Evolutionary conservation across 2,113 vertebrate species (phyloP).

Genomic region (Bucco capensis): DNA sequence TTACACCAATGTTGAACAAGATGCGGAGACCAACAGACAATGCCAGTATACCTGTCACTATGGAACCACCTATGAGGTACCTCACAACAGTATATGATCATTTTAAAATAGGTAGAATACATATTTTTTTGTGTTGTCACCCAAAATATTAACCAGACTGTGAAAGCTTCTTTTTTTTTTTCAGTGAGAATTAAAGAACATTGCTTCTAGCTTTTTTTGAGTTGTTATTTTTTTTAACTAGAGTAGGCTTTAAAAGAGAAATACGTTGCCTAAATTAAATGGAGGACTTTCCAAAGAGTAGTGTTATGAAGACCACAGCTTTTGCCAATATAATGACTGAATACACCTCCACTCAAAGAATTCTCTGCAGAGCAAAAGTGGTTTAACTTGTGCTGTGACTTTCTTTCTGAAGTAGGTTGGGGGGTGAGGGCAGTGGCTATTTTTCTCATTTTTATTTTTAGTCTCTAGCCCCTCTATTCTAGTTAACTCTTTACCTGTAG

Average conservation of each 20-base stretch:
- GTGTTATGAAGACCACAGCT: neutral
- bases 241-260: neutral
- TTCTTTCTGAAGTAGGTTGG: neutral
- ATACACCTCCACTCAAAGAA: neutral
- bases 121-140: neutral
- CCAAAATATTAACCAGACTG: neutral
- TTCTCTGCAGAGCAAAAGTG: neutral
- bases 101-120: neutral
- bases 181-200: neutral
- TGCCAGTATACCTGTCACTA: slow-evolving; percentile 98
- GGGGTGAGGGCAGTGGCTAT: neutral
- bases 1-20: slow-evolving; percentile 94
- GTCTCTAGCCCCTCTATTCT: neutral
- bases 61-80: slow-evolving; percentile 96
- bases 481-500: neutral
- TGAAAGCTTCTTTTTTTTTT: neutral
- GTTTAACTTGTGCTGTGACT: neutral
- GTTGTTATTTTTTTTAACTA: too few relatives aligned
- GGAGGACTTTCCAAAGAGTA: neutral
- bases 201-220: neutral
- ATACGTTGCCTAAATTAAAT: neutral
- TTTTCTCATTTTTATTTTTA: neutral
- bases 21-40: slow-evolving; percentile 90
- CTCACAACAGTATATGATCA: neutral
- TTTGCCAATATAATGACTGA: neutral